These are phyloP conservation scores for Motacilla tschutschensis DNA, from an alignment of 2,113 vertebrate genomes.

Conservation along the genomic window DNA sequence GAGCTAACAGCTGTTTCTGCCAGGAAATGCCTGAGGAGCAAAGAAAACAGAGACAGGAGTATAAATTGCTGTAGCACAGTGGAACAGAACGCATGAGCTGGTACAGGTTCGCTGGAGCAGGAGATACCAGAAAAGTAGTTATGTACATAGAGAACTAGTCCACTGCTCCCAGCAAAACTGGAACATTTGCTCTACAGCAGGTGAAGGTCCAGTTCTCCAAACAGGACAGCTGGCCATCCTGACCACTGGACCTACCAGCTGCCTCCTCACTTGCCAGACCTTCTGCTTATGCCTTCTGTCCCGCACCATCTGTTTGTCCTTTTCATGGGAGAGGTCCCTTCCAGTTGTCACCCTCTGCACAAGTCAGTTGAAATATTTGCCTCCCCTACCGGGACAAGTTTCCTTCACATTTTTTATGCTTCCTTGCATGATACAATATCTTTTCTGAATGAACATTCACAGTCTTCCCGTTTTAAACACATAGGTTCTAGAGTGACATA, in stretches of 20 bases:
- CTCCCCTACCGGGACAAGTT: neutral
- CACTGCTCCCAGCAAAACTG: neutral
- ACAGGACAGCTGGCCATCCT: neutral
- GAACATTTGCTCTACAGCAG: neutral
- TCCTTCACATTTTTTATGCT: neutral
- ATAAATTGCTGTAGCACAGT: accelerated
- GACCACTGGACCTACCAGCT: neutral
- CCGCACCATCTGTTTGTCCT: neutral
- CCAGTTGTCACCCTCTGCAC: neutral
- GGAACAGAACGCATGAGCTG: neutral
- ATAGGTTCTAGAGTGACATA: accelerated
- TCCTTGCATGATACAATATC: neutral
- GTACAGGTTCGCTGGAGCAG: neutral
- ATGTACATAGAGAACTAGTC: neutral
- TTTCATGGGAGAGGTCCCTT: neutral
- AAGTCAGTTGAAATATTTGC: neutral
- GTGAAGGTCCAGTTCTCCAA: neutral
- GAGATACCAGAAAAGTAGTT: neutral
- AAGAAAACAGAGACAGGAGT: neutral
- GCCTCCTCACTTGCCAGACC: neutral
- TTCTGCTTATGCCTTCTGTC: neutral
- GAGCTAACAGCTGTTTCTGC: neutral
- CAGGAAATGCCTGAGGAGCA: neutral
- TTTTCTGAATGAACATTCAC: neutral
- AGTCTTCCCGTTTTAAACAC: neutral